Percentiles rank a stretch among this genome's conserved stretches.
These are phyloP conservation scores for Plebejus anna DNA, from an alignment of 2,888 invertebrate species.

Conservation along the genomic window DNA sequence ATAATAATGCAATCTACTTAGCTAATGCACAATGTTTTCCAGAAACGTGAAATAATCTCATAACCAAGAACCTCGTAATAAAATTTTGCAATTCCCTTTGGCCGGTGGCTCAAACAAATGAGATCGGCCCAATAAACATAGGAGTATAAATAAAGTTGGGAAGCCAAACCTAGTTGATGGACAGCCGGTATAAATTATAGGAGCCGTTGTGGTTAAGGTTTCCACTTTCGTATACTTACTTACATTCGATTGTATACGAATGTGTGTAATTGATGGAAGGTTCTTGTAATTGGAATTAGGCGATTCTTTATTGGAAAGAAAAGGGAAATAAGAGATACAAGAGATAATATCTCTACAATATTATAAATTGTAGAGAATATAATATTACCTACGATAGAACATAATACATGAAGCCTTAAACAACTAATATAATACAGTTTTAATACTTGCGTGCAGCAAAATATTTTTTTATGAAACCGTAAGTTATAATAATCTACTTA, in stretches of 20 bases:
- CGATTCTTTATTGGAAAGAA: background rate
- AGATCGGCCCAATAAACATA: background rate
- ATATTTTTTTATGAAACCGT: no score
- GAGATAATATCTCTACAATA: background rate
- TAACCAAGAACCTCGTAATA: constrained; percentile 18
- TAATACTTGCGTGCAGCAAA: no score
- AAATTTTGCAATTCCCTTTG: background rate
- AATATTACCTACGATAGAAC: background rate
- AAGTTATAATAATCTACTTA: no score
- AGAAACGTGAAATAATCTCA: constrained; percentile 2
- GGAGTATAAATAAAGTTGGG: constrained; percentile 25
- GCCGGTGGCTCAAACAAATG: constrained; percentile 10
- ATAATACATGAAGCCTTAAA: no score
- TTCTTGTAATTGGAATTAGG: background rate
- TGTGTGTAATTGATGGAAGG: background rate
- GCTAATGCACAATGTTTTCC: background rate
- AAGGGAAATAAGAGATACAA: background rate
- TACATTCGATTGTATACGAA: constrained; percentile 7
- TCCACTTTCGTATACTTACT: constrained; percentile 4
- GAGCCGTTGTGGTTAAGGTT: constrained; percentile 14
- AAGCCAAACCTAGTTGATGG: constrained; percentile 21
- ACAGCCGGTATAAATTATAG: constrained; percentile 24
- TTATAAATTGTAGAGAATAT: background rate
- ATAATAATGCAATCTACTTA: background rate
- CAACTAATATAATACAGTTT: no score